These are phyloP conservation scores for Ectemnius continuus DNA, from an alignment of 2,888 invertebrate genomes.

Conservation along the genomic window DNA sequence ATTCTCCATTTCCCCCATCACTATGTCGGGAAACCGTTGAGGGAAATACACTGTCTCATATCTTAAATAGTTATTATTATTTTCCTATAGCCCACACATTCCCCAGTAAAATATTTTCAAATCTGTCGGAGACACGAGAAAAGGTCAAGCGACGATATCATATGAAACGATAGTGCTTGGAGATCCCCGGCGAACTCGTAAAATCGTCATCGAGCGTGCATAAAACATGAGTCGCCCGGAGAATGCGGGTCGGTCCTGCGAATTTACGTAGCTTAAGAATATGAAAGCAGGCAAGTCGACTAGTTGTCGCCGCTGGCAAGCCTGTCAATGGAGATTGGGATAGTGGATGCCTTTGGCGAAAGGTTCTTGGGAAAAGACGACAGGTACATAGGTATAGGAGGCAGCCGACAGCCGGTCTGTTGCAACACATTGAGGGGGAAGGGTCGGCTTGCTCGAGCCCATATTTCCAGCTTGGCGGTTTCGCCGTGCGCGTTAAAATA, in stretches of 20 bases:
- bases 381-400: not conserved
- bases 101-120: no score
- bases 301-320: slow-evolving; percentile 17
- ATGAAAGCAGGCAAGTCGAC: slow-evolving; percentile 28
- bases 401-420: slow-evolving; percentile 10
- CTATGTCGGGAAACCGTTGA: no score
- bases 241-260: slow-evolving; percentile 62
- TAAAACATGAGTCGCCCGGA: slow-evolving; percentile 72
- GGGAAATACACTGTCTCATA: not conserved
- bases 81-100: no score
- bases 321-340: slow-evolving; percentile 43
- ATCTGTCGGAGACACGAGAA: no score
- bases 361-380: slow-evolving; percentile 6
- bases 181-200: slow-evolving; percentile 54
- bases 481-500: slow-evolving; percentile 65
- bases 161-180: no score
- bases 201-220: slow-evolving; percentile 73
- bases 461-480: slow-evolving; percentile 67
- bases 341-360: slow-evolving; percentile 19
- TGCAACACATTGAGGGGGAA: slow-evolving; percentile 40
- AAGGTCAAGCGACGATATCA: no score
- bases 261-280: slow-evolving; percentile 61
- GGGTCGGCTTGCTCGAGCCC: slow-evolving; percentile 64
- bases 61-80: no score
- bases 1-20: no score